phyloP scores from a whole-genome alignment of 2,113 vertebrate species.

The Poeciliopsis prolifica region DNA sequence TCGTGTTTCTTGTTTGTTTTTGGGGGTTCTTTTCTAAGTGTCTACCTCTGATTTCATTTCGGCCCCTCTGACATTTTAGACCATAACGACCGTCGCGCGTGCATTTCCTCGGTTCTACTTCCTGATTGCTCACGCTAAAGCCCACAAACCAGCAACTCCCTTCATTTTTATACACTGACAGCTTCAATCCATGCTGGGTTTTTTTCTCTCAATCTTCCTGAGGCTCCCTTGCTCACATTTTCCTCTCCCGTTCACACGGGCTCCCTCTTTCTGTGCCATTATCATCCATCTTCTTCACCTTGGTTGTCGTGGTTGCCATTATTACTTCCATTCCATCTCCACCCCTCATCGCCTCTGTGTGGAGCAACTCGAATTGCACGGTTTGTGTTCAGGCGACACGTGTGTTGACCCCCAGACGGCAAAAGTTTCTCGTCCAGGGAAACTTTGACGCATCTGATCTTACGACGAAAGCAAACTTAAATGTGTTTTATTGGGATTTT shows the following conservation, averaged over 20 bases:
- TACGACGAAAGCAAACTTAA: background rate
- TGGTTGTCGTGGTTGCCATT: conserved; percentile 36
- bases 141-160: background rate
- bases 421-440: background rate
- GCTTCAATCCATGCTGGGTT: conserved; percentile 2
- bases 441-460: background rate
- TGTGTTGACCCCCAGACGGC: conserved; percentile 13
- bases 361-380: conserved; percentile 1
- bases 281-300: conserved; percentile 63
- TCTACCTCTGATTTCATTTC: background rate
- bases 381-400: conserved; percentile 28
- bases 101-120: background rate
- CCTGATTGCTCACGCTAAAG: background rate
- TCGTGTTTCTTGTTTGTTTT: background rate
- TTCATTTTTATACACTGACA: conserved; percentile 23
- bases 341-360: conserved; percentile 28
- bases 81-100: background rate
- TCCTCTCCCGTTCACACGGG: conserved; percentile 4
- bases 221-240: conserved; percentile 7
- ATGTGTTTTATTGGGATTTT: too few relatives aligned
- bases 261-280: conserved; percentile 38
- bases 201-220: background rate
- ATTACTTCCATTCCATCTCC: conserved; percentile 31
- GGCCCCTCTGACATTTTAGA: background rate
- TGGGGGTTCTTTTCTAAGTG: too few relatives aligned